Conservation (phyloP, 2,113 vertebrate species). For the Thunnus thynnus region DNA sequence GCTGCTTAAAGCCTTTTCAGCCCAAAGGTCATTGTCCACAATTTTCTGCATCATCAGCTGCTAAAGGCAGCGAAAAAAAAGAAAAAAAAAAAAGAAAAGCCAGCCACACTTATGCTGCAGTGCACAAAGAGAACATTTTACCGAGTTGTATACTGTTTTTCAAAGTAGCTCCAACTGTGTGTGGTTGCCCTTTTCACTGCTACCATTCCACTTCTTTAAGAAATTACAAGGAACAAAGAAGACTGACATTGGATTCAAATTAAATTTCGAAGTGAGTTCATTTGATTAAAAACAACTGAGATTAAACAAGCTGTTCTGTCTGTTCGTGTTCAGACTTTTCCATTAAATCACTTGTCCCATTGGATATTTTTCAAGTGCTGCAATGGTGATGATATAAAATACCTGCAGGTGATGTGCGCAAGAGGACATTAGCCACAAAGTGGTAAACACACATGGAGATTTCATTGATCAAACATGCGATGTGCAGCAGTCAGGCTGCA, state of each 20-base stretch:
- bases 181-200: background rate
- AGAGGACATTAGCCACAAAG: slow-evolving; percentile 38
- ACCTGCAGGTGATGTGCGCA: slow-evolving; percentile 1
- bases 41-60: slow-evolving; percentile 53
- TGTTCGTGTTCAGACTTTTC: background rate
- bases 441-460: slow-evolving; percentile 16
- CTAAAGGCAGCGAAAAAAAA: slow-evolving; percentile 18
- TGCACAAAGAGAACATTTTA: background rate
- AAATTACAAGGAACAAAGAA: no score
- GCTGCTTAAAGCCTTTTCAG: slow-evolving; percentile 49
- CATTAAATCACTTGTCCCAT: background rate
- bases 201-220: no score
- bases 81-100: background rate
- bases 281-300: slow-evolving; percentile 21
- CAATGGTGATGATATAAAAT: slow-evolving; percentile 24
- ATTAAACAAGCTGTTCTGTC: slow-evolving; percentile 1
- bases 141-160: slow-evolving; percentile 3
- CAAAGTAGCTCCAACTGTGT: background rate
- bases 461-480: slow-evolving; percentile 34
- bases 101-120: background rate
- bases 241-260: background rate
- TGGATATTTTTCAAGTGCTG: slow-evolving; percentile 1
- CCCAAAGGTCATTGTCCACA: slow-evolving; percentile 57
- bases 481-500: slow-evolving; percentile 1
- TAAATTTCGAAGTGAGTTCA: background rate